A percentile compares a stretch with the other conserved stretches of the same genome.
Conservation (phyloP, 2,888 invertebrate genomes). For the Limnephilus rhombicus region DNA sequence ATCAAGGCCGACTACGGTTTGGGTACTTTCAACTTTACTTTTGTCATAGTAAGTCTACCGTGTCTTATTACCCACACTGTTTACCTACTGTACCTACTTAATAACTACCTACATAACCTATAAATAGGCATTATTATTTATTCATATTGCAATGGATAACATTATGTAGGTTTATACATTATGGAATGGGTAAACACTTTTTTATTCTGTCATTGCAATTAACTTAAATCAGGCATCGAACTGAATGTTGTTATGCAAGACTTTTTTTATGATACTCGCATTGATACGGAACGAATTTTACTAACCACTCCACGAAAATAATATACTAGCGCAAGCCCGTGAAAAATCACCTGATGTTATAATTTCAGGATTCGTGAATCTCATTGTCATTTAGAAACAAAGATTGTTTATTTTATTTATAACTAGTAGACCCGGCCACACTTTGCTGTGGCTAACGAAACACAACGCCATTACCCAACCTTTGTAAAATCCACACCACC, state of each 20-base stretch:
- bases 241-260: background rate
- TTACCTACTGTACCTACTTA: background rate
- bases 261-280: background rate
- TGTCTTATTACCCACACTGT: background rate
- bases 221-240: background rate
- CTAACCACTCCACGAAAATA: no score
- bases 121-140: background rate
- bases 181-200: background rate
- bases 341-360: no score
- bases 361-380: no score
- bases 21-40: constrained; percentile 58
- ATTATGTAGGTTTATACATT: background rate
- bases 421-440: no score
- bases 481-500: no score
- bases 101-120: background rate
- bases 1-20: constrained; percentile 55
- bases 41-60: background rate
- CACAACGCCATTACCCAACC: no score
- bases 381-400: no score
- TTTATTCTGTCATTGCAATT: background rate
- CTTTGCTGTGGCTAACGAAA: no score
- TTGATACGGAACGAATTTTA: background rate
- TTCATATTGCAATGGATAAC: background rate
- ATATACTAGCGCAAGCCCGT: no score
- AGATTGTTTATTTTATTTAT: no score